Evolutionary conservation across 2,888 invertebrate species (phyloP).

Genomic region (Pristionchus exspectatus): DNA sequence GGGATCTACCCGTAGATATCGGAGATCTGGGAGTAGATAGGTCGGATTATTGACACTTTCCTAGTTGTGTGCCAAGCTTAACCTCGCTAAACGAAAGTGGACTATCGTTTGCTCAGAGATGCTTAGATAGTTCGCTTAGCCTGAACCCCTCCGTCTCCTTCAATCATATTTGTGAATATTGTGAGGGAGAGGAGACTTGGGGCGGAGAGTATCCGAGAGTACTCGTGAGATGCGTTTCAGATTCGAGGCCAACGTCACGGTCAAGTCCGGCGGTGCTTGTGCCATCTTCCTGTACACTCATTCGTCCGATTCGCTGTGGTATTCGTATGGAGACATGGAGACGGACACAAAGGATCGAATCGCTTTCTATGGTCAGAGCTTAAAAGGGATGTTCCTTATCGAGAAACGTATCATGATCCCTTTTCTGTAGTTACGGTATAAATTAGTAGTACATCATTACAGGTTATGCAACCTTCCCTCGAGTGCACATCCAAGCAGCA

Average conservation of each 20-base stretch:
- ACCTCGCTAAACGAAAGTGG: too few species aligned
- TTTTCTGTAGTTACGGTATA: too few species aligned
- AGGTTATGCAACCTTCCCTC: background rate
- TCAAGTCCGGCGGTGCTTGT: conserved; percentile 9
- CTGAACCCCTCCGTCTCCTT: too few species aligned
- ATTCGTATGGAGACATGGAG: conserved; percentile 44
- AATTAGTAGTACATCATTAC: background rate
- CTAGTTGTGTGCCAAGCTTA: too few species aligned
- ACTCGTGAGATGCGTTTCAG: background rate
- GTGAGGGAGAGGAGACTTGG: too few species aligned
- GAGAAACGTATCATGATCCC: too few species aligned
- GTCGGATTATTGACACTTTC: too few species aligned
- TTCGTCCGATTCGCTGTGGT: background rate
- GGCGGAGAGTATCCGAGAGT: too few species aligned
- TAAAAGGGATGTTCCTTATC: too few species aligned
- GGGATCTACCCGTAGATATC: conserved; percentile 13
- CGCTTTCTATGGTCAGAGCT: background rate
- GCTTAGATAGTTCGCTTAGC: too few species aligned
- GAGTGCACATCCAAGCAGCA: conserved; percentile 17
- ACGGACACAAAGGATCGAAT: background rate
- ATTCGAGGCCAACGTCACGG: background rate
- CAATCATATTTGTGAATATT: too few species aligned
- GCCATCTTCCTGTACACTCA: conserved; percentile 19
- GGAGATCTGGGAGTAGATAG: background rate
- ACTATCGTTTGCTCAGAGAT: too few species aligned